Conservation (phyloP, 1,140 invertebrate genomes). For the Platyura marginata region DNA sequence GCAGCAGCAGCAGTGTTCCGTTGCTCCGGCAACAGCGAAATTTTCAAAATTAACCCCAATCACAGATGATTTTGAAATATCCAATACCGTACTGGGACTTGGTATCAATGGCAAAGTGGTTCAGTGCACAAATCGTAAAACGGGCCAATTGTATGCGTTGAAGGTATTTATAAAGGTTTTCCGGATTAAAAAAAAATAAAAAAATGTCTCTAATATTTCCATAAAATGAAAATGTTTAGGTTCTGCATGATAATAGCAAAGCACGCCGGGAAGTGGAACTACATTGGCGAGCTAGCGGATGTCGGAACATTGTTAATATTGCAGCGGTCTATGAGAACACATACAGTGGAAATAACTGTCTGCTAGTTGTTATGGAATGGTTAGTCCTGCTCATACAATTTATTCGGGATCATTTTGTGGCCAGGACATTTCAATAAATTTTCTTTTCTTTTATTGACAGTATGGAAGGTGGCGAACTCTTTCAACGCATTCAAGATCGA, state of each 20-base stretch:
- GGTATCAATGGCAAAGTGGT: conserved; percentile 95
- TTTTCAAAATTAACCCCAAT: conserved; percentile 52
- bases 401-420: neutral
- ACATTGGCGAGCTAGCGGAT: conserved; percentile 82
- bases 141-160: conserved; percentile 62
- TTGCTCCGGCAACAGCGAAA: no score
- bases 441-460: conserved; percentile 28
- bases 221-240: no score
- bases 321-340: conserved; percentile 94
- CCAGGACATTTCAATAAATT: neutral
- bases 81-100: conserved; percentile 85
- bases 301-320: conserved; percentile 82
- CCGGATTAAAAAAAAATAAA: no score
- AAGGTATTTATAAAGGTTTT: conserved; percentile 40
- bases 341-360: conserved; percentile 74
- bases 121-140: conserved; percentile 47
- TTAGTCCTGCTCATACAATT: conserved; percentile 25
- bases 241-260: conserved; percentile 79
- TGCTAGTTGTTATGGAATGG: conserved; percentile 97
- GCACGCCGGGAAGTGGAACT: conserved; percentile 87
- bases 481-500: conserved; percentile 89
- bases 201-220: no score
- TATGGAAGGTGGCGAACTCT: conserved; percentile 94
- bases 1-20: no score
- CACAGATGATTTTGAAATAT: conserved; percentile 84